These are phyloP conservation scores for Drosophila seguyi DNA, from an alignment of 1,140 invertebrate genomes.

Conservation along the genomic window DNA sequence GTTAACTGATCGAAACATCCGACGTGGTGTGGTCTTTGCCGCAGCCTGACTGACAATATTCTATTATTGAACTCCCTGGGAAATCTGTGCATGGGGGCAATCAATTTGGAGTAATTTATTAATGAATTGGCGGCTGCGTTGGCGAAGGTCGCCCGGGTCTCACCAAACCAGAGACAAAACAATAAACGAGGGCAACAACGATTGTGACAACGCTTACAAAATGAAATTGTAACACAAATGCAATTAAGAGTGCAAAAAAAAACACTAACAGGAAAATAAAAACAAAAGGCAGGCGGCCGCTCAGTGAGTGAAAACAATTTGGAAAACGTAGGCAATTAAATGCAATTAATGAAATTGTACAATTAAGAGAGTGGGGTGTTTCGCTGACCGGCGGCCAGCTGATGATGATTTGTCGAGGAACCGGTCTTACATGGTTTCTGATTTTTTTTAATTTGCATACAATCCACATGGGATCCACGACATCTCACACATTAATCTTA, in stretches of 20 bases:
- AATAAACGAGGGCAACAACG: conserved; percentile 21
- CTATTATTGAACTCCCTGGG: conserved; percentile 3
- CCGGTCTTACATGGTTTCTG: conserved; percentile 10
- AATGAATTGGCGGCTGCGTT: conserved; percentile 59
- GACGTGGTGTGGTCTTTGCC: background rate
- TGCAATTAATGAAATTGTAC: conserved; percentile 80
- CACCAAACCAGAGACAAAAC: conserved; percentile 8
- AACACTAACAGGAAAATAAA: conserved; percentile 33
- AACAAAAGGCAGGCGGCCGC: conserved; percentile 39
- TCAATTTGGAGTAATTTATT: conserved; percentile 60
- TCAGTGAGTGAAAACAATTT: conserved; percentile 46
- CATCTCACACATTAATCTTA: background rate
- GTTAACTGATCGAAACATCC: conserved; percentile 33
- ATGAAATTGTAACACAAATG: conserved; percentile 74
- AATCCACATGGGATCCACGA: conserved; percentile 11
- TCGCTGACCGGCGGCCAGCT: conserved; percentile 26
- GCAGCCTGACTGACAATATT: background rate
- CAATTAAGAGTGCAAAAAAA: conserved; percentile 63
- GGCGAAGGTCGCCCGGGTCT: conserved; percentile 47
- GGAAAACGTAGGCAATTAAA: conserved; percentile 72
- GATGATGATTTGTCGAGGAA: conserved; percentile 43
- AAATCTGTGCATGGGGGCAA: conserved; percentile 34
- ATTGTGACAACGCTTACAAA: conserved; percentile 60
- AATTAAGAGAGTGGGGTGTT: conserved; percentile 57
- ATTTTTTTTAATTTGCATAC: conserved; percentile 20